A percentile compares a stretch with the other conserved stretches of the same genome.
phyloP scores from a whole-genome alignment of 2,888 invertebrate genomes.

The Meiosimyza platycephala region DNA sequence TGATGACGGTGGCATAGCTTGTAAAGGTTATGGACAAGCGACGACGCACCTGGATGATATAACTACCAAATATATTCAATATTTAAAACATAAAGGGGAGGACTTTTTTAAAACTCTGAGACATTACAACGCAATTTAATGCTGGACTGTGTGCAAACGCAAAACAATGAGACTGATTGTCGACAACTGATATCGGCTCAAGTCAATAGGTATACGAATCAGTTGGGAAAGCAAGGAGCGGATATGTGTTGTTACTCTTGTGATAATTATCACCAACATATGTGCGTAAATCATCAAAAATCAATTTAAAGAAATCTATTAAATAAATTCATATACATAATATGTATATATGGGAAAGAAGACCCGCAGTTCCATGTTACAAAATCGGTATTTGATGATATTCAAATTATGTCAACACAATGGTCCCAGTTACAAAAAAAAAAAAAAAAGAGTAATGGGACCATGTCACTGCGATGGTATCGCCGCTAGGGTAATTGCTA shows the following conservation, averaged over 20 bases:
- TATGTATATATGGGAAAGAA: neutral
- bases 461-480: constrained; percentile 16
- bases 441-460: constrained; percentile 40
- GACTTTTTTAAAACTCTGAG: no score
- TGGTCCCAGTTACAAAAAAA: neutral
- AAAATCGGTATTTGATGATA: constrained; percentile 39
- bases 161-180: constrained; percentile 65
- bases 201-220: neutral
- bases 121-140: no score
- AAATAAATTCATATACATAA: constrained; percentile 1
- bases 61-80: neutral
- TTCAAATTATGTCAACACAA: constrained; percentile 51
- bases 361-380: constrained; percentile 1
- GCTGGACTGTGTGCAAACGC: constrained; percentile 32
- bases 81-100: neutral
- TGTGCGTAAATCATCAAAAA: constrained; percentile 36
- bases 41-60: neutral
- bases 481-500: neutral
- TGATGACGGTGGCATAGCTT: neutral
- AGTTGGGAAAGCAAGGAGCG: no score
- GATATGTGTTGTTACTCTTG: no score
- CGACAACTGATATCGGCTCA: constrained; percentile 52
- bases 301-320: constrained; percentile 26
- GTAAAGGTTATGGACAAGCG: constrained; percentile 21
- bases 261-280: constrained; percentile 28